These are phyloP conservation scores for Numenius arquata DNA, from an alignment of 2,113 vertebrate genomes.

Conservation along the genomic window DNA sequence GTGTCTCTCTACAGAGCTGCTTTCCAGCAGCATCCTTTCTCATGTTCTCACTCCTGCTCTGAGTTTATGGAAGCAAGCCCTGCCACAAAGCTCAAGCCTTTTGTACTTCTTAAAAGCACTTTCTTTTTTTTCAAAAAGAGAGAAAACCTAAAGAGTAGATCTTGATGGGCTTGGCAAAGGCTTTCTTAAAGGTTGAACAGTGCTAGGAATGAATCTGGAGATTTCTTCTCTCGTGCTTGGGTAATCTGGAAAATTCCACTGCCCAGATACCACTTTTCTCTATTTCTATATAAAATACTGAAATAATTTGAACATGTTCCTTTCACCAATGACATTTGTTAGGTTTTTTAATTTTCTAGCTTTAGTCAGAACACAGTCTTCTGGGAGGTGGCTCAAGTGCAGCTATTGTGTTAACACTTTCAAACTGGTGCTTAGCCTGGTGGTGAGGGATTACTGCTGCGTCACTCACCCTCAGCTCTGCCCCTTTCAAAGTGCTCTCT, in stretches of 20 bases:
- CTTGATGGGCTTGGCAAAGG: background rate
- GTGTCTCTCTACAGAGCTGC: too few relatives aligned
- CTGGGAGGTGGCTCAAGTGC: background rate
- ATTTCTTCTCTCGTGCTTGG: fast-evolving
- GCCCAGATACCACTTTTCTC: background rate
- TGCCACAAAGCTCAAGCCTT: background rate
- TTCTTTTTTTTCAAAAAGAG: background rate
- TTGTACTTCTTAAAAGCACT: background rate
- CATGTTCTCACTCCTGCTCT: background rate
- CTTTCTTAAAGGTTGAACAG: background rate
- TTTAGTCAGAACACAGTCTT: background rate
- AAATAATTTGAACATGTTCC: background rate
- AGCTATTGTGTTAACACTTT: background rate
- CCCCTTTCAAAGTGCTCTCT: background rate
- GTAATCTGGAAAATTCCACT: background rate
- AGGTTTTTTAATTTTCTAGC: background rate
- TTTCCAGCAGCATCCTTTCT: too few relatives aligned
- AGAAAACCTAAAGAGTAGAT: background rate
- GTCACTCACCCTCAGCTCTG: background rate
- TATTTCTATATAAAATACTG: background rate
- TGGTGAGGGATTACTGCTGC: background rate
- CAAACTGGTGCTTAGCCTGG: background rate
- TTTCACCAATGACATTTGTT: background rate
- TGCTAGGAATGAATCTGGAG: background rate
- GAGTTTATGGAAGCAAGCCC: background rate